These are phyloP conservation scores for Halocynthia aurantium DNA, from an alignment of 23 tunicate species.

Conservation along the genomic window DNA sequence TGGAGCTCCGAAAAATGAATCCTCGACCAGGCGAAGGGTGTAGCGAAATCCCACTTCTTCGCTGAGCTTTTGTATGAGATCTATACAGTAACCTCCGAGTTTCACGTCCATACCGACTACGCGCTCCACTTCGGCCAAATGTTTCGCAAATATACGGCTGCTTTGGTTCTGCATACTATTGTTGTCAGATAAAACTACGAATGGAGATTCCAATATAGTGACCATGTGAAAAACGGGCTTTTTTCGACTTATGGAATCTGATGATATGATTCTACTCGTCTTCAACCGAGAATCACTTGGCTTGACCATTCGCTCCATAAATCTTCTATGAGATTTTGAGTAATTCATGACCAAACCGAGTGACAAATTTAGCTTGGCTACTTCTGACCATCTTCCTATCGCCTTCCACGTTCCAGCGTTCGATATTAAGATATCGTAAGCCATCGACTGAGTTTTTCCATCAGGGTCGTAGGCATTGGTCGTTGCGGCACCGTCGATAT, in stretches of 20 bases:
- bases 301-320: not conserved
- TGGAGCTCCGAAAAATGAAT: constrained; percentile 59
- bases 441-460: constrained; percentile 9
- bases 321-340: constrained; percentile 1
- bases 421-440: constrained; percentile 22
- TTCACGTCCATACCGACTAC: constrained; percentile 18
- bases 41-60: constrained; percentile 42
- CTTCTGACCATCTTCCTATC: constrained; percentile 35
- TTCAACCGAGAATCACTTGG: not conserved
- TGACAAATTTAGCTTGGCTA: constrained; percentile 5
- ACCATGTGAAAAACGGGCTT: constrained; percentile 29
- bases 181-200: constrained; percentile 27
- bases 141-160: not conserved
- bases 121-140: not conserved
- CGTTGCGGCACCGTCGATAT: constrained; percentile 2
- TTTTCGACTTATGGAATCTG: not conserved
- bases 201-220: constrained; percentile 66
- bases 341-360: constrained; percentile 2
- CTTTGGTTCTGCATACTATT: constrained; percentile 1
- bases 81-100: constrained; percentile 70
- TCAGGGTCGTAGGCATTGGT: not conserved
- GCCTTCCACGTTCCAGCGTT: constrained; percentile 21
- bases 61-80: constrained; percentile 50
- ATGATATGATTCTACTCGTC: not conserved
- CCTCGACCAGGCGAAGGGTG: constrained; percentile 48